Evolutionary conservation across 2,113 vertebrate species (phyloP).

Genomic region (Urocitellus parryii): DNA sequence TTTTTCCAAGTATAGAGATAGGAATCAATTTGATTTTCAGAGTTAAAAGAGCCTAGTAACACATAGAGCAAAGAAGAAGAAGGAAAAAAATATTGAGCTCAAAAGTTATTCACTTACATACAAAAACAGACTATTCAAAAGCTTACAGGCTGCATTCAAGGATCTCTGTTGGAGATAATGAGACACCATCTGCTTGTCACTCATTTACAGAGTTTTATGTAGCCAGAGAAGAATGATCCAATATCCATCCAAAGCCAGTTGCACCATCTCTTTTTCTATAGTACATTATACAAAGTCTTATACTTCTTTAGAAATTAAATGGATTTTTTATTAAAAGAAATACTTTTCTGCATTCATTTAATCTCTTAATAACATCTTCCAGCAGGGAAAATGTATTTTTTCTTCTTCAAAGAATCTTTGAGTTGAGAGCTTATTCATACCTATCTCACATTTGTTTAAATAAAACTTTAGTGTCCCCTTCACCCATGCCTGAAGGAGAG

Average conservation of each 20-base stretch:
- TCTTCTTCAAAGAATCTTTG: slow-evolving; percentile 49
- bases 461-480: neutral
- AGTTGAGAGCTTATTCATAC: slow-evolving; percentile 29
- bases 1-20: slow-evolving; percentile 30
- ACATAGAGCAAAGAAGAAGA: neutral
- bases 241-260: neutral
- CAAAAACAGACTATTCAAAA: slow-evolving; percentile 51
- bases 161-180: slow-evolving; percentile 55
- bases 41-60: slow-evolving; percentile 46
- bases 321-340: slow-evolving; percentile 60
- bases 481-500: neutral
- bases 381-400: slow-evolving; percentile 50
- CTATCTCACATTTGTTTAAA: neutral
- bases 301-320: slow-evolving; percentile 37
- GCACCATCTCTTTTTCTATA: slow-evolving; percentile 21
- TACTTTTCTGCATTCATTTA: slow-evolving; percentile 17
- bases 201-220: slow-evolving; percentile 19
- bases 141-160: slow-evolving; percentile 13
- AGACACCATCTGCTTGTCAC: slow-evolving; percentile 62
- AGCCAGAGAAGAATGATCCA: neutral
- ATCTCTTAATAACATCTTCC: slow-evolving; percentile 63
- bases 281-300: neutral
- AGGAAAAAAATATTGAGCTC: neutral
- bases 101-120: slow-evolving; percentile 52
- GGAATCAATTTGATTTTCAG: slow-evolving; percentile 54